A percentile compares a stretch with the other conserved stretches of the same genome.
Conservation (phyloP, 2,113 vertebrate genomes). For the Pseudonaja textilis region DNA sequence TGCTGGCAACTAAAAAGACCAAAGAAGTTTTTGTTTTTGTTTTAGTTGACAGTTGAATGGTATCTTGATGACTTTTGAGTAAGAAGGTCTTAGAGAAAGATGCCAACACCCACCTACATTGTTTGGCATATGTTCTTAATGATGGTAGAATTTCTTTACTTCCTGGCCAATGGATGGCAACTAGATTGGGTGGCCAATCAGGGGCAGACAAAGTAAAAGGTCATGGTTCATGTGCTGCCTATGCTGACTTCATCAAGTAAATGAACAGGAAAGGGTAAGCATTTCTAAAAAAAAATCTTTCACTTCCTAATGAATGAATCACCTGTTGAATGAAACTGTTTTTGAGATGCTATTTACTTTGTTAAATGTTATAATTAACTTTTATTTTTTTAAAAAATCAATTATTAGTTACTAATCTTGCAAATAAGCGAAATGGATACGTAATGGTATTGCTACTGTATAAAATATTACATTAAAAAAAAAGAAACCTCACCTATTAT, state of each 20-base stretch:
- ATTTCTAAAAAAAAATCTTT: neutral
- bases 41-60: neutral
- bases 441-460: too few species aligned
- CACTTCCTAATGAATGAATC: neutral
- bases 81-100: neutral
- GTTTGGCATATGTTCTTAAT: neutral
- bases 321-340: too few species aligned
- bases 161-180: neutral
- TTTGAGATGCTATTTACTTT: too few species aligned
- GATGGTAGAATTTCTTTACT: neutral
- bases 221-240: neutral
- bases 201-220: neutral
- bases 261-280: neutral
- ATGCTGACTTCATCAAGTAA: neutral
- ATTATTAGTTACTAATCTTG: too few species aligned
- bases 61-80: neutral
- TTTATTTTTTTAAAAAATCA: too few species aligned
- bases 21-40: too few species aligned
- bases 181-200: neutral
- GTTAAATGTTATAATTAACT: too few species aligned
- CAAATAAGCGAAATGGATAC: too few species aligned
- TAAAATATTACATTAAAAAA: too few species aligned
- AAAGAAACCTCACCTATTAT: too few species aligned
- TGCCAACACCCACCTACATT: neutral
- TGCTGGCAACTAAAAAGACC: too few species aligned